phyloP scores from a whole-genome alignment of 2,113 vertebrate species.

The Coryphaenoides rupestris region DNA sequence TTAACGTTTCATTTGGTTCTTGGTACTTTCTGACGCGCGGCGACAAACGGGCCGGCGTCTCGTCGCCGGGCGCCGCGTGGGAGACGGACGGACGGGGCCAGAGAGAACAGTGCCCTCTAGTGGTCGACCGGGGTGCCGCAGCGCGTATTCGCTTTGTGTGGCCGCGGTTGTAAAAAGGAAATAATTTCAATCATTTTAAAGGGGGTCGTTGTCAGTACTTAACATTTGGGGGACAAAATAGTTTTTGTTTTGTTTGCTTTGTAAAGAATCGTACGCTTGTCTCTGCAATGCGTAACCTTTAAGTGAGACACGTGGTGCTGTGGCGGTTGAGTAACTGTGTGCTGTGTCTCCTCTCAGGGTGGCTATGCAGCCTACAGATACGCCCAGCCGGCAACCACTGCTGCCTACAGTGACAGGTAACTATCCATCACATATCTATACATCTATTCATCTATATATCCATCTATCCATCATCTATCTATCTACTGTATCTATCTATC shows the following conservation, averaged over 20 bases:
- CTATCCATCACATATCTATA: no score
- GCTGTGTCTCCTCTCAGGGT: conserved; percentile 56
- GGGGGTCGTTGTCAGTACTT: background rate
- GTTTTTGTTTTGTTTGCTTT: background rate
- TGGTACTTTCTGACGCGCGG: no score
- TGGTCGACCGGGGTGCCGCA: conserved; percentile 31
- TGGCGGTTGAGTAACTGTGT: conserved; percentile 38
- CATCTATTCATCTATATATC: no score
- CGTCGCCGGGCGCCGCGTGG: no score
- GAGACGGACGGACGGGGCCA: no score
- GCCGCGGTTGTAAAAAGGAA: background rate
- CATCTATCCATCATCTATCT: no score
- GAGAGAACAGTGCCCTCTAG: conserved; percentile 61
- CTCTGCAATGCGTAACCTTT: conserved; percentile 43
- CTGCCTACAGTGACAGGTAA: conserved; percentile 96
- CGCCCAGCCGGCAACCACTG: conserved; percentile 86
- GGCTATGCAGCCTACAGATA: conserved; percentile 93
- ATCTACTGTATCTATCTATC: no score
- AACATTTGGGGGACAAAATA: background rate
- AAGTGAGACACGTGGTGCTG: conserved; percentile 23
- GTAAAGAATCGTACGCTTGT: conserved; percentile 22
- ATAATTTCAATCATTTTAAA: no score
- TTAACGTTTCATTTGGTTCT: no score
- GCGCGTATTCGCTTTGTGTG: background rate
- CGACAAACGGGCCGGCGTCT: no score